phyloP scores from a whole-genome alignment of 2,888 invertebrate species.

The Byasa hedistus region DNA sequence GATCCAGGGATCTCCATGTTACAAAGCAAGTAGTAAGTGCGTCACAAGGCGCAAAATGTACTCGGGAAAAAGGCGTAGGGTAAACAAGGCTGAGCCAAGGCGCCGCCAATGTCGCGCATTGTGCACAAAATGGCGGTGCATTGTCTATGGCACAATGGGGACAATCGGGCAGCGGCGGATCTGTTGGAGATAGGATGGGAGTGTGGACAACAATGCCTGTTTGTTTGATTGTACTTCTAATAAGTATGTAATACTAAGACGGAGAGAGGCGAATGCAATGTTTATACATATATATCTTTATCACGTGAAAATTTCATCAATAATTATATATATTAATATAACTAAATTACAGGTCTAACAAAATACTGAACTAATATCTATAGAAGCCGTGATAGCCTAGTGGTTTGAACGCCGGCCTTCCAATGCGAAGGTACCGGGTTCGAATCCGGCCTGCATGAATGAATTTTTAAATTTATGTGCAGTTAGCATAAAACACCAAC shows the following conservation, averaged over 20 bases:
- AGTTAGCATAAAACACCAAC: no score
- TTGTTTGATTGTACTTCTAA: slow-evolving; percentile 21
- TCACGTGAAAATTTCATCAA: no score
- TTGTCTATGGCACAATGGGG: slow-evolving; percentile 30
- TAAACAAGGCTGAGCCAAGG: slow-evolving; percentile 33
- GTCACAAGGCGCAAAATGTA: neutral
- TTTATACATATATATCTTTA: no score
- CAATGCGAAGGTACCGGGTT: no score
- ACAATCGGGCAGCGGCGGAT: slow-evolving; percentile 25
- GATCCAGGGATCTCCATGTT: neutral
- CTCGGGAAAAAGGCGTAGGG: slow-evolving; percentile 24
- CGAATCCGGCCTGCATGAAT: no score
- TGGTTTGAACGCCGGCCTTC: no score
- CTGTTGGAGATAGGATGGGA: slow-evolving; percentile 28
- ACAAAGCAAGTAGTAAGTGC: slow-evolving; percentile 6
- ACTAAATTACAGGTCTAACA: no score
- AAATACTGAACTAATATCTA: no score
- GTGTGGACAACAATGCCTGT: slow-evolving; percentile 26
- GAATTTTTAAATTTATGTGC: no score
- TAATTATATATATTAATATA: no score
- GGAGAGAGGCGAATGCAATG: neutral
- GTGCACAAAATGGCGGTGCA: slow-evolving; percentile 32
- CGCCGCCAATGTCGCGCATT: slow-evolving; percentile 33
- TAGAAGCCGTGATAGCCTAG: no score
- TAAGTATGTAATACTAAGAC: slow-evolving; percentile 1